Evolutionary conservation across 1,140 invertebrate genomes (phyloP).

Genomic region (Cydia splendana): DNA sequence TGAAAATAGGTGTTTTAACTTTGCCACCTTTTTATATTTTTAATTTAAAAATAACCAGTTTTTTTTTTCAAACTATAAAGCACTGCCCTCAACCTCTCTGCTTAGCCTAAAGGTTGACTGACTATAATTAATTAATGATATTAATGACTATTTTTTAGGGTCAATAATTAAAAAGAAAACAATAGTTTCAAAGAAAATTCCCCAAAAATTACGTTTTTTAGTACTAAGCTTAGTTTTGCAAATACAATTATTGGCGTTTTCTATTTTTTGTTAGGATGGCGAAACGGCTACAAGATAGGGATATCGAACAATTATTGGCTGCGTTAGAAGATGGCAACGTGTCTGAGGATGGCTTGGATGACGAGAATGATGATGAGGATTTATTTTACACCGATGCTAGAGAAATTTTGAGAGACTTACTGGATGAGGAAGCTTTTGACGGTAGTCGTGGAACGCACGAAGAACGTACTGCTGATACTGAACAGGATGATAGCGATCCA

Average conservation of each 20-base stretch:
- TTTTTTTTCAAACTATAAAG: too few relatives aligned
- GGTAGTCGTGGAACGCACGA: conserved; percentile 29
- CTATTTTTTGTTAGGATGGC: background rate
- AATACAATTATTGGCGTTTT: background rate
- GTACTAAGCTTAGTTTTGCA: background rate
- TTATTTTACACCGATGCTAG: conserved; percentile 44
- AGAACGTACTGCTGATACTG: conserved; percentile 45
- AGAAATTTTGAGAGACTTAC: conserved; percentile 52
- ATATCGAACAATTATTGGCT: conserved; percentile 53
- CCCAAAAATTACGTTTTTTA: background rate
- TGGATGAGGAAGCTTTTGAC: conserved; percentile 47
- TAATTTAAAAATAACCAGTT: too few relatives aligned
- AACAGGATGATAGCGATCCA: conserved; percentile 54
- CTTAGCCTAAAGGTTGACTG: too few relatives aligned
- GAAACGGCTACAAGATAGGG: conserved; percentile 36
- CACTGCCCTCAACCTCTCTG: too few relatives aligned
- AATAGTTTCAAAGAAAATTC: background rate
- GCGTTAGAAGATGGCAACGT: conserved; percentile 52
- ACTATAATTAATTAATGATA: too few relatives aligned
- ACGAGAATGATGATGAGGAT: conserved; percentile 53
- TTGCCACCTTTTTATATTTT: too few relatives aligned
- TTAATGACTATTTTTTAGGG: too few relatives aligned
- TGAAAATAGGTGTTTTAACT: too few relatives aligned
- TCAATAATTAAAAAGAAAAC: too few relatives aligned
- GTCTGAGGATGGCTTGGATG: conserved; percentile 52